These are phyloP conservation scores for Drosophila hamatofila DNA, from an alignment of 2,888 invertebrate genomes.

Conservation along the genomic window DNA sequence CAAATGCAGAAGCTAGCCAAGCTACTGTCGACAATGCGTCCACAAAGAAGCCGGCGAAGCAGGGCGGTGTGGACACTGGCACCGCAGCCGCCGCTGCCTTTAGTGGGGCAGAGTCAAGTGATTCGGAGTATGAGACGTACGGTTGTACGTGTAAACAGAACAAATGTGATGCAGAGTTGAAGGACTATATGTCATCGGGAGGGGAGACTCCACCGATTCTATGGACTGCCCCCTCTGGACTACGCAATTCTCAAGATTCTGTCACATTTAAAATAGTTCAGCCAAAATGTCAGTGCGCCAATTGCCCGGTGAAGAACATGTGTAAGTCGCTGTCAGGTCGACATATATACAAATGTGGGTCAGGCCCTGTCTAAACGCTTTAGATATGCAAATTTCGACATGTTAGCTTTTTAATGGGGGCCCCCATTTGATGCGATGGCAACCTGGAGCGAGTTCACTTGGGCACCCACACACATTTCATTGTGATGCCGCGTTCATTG, in stretches of 20 bases:
- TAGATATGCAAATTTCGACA: slow-evolving; percentile 67
- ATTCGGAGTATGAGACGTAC: slow-evolving; percentile 51
- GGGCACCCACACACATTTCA: not conserved
- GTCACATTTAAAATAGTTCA: slow-evolving; percentile 53
- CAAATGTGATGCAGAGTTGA: slow-evolving; percentile 39
- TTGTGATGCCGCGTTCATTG: slow-evolving; percentile 58
- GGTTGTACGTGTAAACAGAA: slow-evolving; percentile 57
- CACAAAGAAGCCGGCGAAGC: not conserved
- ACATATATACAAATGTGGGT: slow-evolving; percentile 12
- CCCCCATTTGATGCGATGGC: slow-evolving; percentile 23
- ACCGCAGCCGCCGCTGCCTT: not conserved
- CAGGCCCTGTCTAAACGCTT: slow-evolving; percentile 67
- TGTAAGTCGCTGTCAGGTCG: slow-evolving; percentile 74
- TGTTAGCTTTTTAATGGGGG: slow-evolving; percentile 19
- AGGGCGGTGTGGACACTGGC: not conserved
- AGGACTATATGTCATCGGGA: slow-evolving; percentile 49
- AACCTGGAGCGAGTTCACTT: slow-evolving; percentile 1
- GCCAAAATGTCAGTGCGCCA: slow-evolving; percentile 79
- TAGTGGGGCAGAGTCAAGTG: slow-evolving; percentile 17
- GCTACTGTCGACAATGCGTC: not conserved
- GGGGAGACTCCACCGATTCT: slow-evolving; percentile 50
- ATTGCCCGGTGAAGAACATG: slow-evolving; percentile 81
- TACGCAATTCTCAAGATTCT: slow-evolving; percentile 38
- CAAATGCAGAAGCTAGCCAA: not conserved
- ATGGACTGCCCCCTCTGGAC: slow-evolving; percentile 41